Conservation (phyloP, 2,888 invertebrate species). For the Apodemia duryi region DNA sequence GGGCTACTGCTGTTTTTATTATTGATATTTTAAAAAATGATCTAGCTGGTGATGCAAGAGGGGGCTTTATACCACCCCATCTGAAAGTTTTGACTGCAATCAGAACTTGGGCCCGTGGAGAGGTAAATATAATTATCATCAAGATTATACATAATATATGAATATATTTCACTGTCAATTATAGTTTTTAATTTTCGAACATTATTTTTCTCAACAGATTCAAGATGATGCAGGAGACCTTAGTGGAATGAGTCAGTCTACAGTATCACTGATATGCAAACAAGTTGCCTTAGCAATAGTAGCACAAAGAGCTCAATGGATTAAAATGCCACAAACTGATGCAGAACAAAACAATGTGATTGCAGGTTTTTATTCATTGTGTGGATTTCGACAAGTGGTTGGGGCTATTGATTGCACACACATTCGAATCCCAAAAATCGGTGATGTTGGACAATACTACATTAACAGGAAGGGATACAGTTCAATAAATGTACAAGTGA, state of each 20-base stretch:
- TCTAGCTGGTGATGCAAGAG: slow-evolving; percentile 23
- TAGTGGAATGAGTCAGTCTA: background rate
- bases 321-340: background rate
- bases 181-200: background rate
- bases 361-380: slow-evolving; percentile 24
- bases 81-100: slow-evolving; percentile 28
- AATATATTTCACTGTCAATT: no score
- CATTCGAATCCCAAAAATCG: slow-evolving; percentile 25
- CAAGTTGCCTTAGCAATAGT: slow-evolving; percentile 1
- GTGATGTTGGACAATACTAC: slow-evolving; percentile 24
- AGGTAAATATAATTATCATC: slow-evolving; percentile 20
- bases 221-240: background rate
- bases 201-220: background rate
- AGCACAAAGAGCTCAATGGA: background rate
- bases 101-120: slow-evolving; percentile 25
- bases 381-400: slow-evolving; percentile 27
- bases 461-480: slow-evolving; percentile 30
- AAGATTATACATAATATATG: background rate
- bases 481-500: slow-evolving; percentile 28
- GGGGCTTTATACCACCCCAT: slow-evolving; percentile 27
- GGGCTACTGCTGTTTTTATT: slow-evolving; percentile 21
- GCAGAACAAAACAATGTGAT: slow-evolving; percentile 18
- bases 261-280: background rate
- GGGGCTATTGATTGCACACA: slow-evolving; percentile 29
- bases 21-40: slow-evolving; percentile 16